Conservation (phyloP, 2,113 vertebrate species). For the Ceyx cyanopectus region DNA sequence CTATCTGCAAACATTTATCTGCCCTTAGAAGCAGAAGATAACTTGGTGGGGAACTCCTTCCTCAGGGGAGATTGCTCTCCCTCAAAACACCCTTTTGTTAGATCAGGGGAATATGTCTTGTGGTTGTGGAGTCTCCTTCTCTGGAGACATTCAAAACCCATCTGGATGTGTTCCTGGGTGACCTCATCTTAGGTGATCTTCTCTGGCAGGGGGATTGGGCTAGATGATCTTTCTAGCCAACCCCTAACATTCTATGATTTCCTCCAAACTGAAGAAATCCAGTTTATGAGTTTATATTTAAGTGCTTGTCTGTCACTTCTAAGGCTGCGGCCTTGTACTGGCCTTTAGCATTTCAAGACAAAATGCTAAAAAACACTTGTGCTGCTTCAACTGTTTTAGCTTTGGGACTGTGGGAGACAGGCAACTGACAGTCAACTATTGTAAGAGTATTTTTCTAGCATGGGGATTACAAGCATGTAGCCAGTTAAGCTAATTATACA, state of each 20-base stretch:
- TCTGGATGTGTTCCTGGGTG: no score
- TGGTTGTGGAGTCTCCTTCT: not conserved
- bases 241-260: no score
- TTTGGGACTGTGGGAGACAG: conserved; percentile 14
- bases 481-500: conserved; percentile 59
- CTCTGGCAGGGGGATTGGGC: no score
- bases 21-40: not conserved
- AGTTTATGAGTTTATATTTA: conserved; percentile 30
- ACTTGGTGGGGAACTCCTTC: not conserved
- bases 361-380: not conserved
- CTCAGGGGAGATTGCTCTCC: not conserved
- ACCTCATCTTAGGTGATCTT: no score
- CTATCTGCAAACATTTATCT: not conserved
- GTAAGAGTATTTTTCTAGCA: conserved; percentile 17
- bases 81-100: not conserved
- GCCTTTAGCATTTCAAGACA: conserved; percentile 19
- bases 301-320: not conserved
- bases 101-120: not conserved
- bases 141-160: no score
- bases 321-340: not conserved
- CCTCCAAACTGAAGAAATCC: not conserved
- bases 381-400: conserved; percentile 30
- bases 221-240: no score
- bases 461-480: conserved; percentile 40
- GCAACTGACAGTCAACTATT: conserved; percentile 24